Evolutionary conservation across 2,797 vertebrate genomes (phyloP), one percentile per base, ranked within the genome.

Genomic region (Sardinella longiceps): DNA sequence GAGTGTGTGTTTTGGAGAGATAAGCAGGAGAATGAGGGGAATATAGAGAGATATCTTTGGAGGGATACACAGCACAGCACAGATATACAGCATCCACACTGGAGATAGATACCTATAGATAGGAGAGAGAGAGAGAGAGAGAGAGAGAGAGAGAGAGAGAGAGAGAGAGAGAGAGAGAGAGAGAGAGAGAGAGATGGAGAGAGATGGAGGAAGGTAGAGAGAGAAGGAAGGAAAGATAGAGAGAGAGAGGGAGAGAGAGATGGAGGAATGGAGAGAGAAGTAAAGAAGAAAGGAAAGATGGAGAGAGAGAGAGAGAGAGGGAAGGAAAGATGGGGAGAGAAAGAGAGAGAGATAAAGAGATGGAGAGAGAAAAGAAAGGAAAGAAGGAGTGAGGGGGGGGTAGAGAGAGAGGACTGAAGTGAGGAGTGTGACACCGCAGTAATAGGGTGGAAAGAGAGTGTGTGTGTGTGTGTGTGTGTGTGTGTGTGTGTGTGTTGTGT

Each of bases 1-100:
- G 60, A 63, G 50, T 53, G 92, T 48, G 14, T 39, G 53, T 63
- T 63, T 11, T 63, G 14, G 25, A 30, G 60, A 63, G 60, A 63
- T 63, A 63, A 63, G 60, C 60, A 63, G 60, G 60, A 28, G 25
- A 7, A n/a, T 2, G 25, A 63, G 28, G 28, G 25, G 60, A 63
- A 63, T 63, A 30, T 30, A 30, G 60, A 63, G 60, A n/a, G 28
- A 60, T n/a, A n/a, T 60, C n/a, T 60, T 60, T 60, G 10, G 56
- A 60, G 2, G 56, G 56, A 60, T 60, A 30, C 9, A 43, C 7
- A 43, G 4, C 4, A 43, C 4, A 43, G 43, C 43, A 43, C 43
- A 60, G 58, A 60, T 60, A 60, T 28, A 25, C 51, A 56, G 50
- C 51, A 56, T 1, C 2, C 12, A 15, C n/a, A 43, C 43, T 20